phyloP scores from a whole-genome alignment of 1,140 invertebrate genomes.

The Lepidotrigona ventralis region DNA sequence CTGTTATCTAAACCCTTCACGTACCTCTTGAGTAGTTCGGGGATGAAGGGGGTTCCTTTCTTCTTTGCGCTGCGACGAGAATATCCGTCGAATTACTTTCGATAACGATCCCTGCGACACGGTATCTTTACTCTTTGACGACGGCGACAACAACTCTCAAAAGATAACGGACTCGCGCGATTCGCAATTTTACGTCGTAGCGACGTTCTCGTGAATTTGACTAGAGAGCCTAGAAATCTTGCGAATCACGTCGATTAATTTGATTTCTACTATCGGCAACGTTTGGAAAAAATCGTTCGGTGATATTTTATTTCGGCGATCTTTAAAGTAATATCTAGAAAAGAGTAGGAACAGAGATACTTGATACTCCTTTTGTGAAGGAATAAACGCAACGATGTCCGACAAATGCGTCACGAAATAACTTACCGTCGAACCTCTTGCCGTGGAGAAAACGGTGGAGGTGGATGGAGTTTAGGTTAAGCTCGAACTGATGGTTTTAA shows the following conservation, averaged over 20 bases:
- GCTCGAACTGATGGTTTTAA: slow-evolving; percentile 47
- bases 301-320: too few species aligned
- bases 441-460: background rate
- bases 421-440: background rate
- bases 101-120: slow-evolving; percentile 45
- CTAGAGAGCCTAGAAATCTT: too few species aligned
- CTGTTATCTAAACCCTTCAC: slow-evolving; percentile 65
- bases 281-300: too few species aligned
- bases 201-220: background rate
- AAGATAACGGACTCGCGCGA: background rate
- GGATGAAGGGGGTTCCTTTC: slow-evolving; percentile 51
- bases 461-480: slow-evolving; percentile 25
- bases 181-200: background rate
- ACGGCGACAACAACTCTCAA: slow-evolving; percentile 8
- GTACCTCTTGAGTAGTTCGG: slow-evolving; percentile 57
- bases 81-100: slow-evolving; percentile 48
- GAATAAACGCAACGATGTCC: background rate
- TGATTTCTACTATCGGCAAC: too few species aligned
- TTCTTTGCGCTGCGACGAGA: slow-evolving; percentile 36
- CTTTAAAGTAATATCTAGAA: too few species aligned
- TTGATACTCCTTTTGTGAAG: too few species aligned
- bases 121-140: background rate
- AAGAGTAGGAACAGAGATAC: background rate
- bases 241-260: too few species aligned
- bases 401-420: background rate